Percentiles rank a stretch among this genome's conserved stretches.
These are phyloP conservation scores for Amiota minor DNA, from an alignment of 2,888 invertebrate species.

Conservation along the genomic window DNA sequence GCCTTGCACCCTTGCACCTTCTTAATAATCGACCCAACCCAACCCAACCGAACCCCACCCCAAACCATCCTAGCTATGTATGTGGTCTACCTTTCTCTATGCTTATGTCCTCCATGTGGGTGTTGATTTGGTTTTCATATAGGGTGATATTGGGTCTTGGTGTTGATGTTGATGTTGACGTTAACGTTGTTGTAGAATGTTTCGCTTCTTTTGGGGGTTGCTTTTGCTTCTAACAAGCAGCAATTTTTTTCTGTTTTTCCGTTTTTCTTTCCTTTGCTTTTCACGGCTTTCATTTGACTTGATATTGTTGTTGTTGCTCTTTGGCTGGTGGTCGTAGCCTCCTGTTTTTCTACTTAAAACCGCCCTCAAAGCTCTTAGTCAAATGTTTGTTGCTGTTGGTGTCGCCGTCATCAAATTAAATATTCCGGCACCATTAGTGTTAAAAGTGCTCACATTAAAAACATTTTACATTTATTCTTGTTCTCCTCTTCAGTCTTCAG, in stretches of 20 bases:
- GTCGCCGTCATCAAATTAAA: conserved; percentile 61
- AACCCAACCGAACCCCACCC: background rate
- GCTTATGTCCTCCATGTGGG: background rate
- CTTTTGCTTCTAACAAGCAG: background rate
- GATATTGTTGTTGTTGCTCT: background rate
- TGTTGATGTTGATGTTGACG: too few species aligned
- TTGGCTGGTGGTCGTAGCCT: conserved; percentile 21
- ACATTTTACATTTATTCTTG: conserved; percentile 64
- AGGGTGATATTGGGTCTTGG: background rate
- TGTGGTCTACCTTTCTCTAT: background rate
- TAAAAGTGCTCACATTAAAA: conserved; percentile 70
- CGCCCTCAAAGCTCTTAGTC: conserved; percentile 4
- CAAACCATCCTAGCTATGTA: too few species aligned
- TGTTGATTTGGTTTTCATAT: background rate
- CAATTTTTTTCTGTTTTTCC: conserved; percentile 12
- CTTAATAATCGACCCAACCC: background rate
- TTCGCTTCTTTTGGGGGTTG: background rate
- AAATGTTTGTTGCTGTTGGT: conserved; percentile 19
- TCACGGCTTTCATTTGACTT: conserved; percentile 17
- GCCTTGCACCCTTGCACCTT: conserved; percentile 35
- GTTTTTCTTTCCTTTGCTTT: background rate
- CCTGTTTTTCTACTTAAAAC: conserved; percentile 6
- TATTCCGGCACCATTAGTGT: conserved; percentile 73
- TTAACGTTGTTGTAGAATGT: background rate
- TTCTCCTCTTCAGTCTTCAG: conserved; percentile 13